Evolutionary conservation across 2,113 vertebrate genomes (phyloP), one percentile per base, ranked within the genome.

Genomic region (Tetrax tetrax): DNA sequence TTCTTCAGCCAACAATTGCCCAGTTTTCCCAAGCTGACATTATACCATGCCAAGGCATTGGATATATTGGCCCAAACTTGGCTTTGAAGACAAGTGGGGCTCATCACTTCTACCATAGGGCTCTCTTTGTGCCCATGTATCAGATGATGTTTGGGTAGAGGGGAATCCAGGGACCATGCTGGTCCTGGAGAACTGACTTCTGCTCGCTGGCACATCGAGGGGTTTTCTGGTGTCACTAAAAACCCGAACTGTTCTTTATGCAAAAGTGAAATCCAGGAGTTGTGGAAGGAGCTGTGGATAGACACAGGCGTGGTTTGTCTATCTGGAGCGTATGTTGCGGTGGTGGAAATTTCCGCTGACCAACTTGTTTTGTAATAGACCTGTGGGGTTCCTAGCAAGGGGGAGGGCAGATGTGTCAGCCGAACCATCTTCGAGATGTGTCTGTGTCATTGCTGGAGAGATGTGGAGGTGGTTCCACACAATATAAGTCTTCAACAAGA

Each of bases 1-100:
- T 86, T 84, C 80, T 79, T 68, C 56, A 65, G 83, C 83, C 92
- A 96, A 57, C 43, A 38, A 21, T 56, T n/a, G 27, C 83, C 96
- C 48, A 0, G 13, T 68, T 95, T 90, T 92, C 85, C 51, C 38
- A 60, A 57, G 88, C 59, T 68, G 83, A 48, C 64, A 3, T 66
- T 33, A 64, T 75, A 71, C 92, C 48, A 31, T 91, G 66, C 87
- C 63, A 57, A 1, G 0, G 35, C 64, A 63, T 28, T 0, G 0
- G 70, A 68, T 38, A 35, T 7, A 25, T 28, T 0, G 0, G 25
- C 56, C 37, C 31, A 59, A 88, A 12, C 25, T 41, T 33, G 9
- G 37, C 61, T 94, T 76, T 70, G 83, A 68, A 86, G 43, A 14
- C 6, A 38, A 86, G 53, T 0, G 1, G 47, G n/a, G 78, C 51